Evolutionary conservation across 2,113 vertebrate species (phyloP).

Genomic region (Saimiri boliviensis): DNA sequence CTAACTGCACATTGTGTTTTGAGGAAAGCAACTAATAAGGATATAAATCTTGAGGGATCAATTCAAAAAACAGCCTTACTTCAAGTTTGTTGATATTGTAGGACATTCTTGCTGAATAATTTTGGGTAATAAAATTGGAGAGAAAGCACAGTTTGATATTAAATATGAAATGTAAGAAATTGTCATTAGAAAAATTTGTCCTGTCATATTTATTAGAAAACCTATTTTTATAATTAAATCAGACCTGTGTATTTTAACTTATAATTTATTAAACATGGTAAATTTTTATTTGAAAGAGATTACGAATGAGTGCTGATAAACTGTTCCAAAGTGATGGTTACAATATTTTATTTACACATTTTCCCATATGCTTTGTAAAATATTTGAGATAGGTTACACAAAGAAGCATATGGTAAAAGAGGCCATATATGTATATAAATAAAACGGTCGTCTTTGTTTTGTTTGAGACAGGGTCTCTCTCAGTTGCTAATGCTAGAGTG

Average conservation of each 20-base stretch:
- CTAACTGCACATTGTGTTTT: background rate
- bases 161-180: background rate
- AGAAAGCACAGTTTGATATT: background rate
- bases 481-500: no score
- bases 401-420: background rate
- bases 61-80: background rate
- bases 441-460: background rate
- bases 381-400: background rate
- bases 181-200: background rate
- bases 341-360: background rate
- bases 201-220: background rate
- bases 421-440: background rate
- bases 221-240: background rate
- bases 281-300: background rate
- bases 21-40: background rate
- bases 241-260: background rate
- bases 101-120: background rate
- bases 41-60: background rate
- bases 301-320: background rate
- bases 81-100: background rate
- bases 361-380: background rate
- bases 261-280: background rate
- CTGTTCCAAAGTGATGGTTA: background rate
- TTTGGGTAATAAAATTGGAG: background rate
- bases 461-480: no score